Conservation (phyloP, 2,113 vertebrate species). For the Cebidichthys violaceus region DNA sequence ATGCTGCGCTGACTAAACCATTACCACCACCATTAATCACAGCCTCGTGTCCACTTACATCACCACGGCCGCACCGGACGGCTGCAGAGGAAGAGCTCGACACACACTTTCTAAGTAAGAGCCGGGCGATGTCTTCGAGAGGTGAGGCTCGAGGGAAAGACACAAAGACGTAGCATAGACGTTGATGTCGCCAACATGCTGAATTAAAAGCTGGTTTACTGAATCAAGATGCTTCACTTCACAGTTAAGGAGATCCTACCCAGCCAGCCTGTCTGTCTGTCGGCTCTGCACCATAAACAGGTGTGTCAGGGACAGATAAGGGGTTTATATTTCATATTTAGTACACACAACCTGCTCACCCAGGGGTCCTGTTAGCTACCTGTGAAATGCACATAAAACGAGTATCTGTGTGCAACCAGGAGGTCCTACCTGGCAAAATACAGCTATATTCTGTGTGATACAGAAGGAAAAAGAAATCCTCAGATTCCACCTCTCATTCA, state of each 20-base stretch:
- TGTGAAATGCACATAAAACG: not conserved
- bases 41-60: constrained; percentile 69
- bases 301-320: constrained; percentile 15
- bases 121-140: not conserved
- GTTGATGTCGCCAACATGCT: not conserved
- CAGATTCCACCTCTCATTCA: not conserved
- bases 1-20: constrained; percentile 75
- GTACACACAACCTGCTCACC: not conserved
- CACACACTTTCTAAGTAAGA: constrained; percentile 46
- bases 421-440: not conserved
- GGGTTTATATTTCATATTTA: constrained; percentile 5
- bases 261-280: not conserved
- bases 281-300: not conserved
- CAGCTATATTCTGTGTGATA: not conserved
- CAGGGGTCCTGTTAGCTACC: not conserved
- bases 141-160: not conserved
- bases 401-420: not conserved
- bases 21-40: constrained; percentile 82
- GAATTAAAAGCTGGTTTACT: too few relatives aligned
- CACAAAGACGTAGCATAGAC: not conserved
- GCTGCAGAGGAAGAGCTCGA: constrained; percentile 38
- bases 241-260: not conserved
- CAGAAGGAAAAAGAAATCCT: not conserved
- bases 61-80: constrained; percentile 23
- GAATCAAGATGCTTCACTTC: not conserved